Evolutionary conservation across 2,797 vertebrate genomes (phyloP), one percentile per base, ranked within the genome.

Genomic region (Apogon talboti): DNA sequence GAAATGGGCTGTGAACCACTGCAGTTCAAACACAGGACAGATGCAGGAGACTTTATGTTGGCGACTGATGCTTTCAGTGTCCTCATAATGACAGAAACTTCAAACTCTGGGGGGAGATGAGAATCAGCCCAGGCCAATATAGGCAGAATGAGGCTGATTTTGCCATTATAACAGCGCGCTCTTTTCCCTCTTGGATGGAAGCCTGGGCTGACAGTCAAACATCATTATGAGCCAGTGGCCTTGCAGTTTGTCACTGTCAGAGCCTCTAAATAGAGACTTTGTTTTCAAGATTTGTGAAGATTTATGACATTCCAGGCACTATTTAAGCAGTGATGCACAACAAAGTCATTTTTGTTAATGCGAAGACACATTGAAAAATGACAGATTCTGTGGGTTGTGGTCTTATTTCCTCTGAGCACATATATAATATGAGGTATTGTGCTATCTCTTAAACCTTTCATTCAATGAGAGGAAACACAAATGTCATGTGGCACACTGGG

Each of bases 171-270:
- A 75, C 52, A 10, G 68, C 65, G 7, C 78, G 73, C 66, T 74
- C 74, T 80, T 86, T 75, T 88, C 85, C 86, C 85, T 76, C 68
- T 87, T 88, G 86, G 84, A 82, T 53, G 46, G 54, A 45, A 76
- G 85, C 81, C 84, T 55, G 70, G 74, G 75, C 77, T 92, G 91
- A 92, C 89, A 90, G 87, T 90, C 87, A 89, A 83, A 83, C 85
- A 76, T 86, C 91, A 89, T 91, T 92, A 90, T 86, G 83, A 90
- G 79, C 81, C 72, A 82, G 79, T 85, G 88, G 91, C 84, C 76
- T 80, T 83, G 92, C 82, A 76, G 78, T 93, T 90, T 90, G 87
- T 92, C 92, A 91, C 82, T 92, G 92, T 91, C 91, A 89, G 18
- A 19, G 74, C 72, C 67, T 81, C 90, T 92, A 90, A 92, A 91